Base-by-base conservation (phyloP, 1,140 invertebrate species). In the Luehdorfia chinensis region DNA sequence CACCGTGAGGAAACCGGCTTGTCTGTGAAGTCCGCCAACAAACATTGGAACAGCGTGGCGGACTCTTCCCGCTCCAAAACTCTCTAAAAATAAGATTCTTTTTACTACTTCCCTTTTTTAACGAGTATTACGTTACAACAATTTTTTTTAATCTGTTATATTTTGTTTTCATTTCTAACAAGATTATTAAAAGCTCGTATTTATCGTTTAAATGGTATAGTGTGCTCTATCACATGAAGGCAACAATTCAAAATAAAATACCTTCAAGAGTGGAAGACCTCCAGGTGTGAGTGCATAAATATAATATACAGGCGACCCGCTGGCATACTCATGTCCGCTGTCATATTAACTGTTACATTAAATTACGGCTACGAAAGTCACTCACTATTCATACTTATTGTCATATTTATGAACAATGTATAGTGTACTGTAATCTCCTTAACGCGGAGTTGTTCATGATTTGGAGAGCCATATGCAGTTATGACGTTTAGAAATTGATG, bases 311-410 rank as follows among this genome's bases (percentile, higher is more conserved):
- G 81, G 51, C 77, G 66, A 79, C 83, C 83, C 76, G 83, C 83
- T 84, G 83, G 77, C 72, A 66, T 60, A 62, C 75, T 79, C 79
- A 81, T 78, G 77, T 73, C 70, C 53, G 76, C 83, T 86, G 83
- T 86, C 83, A 86, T 80, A 86, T 86, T 84, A 86, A 84, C 79
- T 86, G 79, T 86, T 84, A 86, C 79, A 80, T 86, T 86, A 86
- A 86, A 86, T 86, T 86, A 86, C 76, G 66, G 66, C 69, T 69
- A 68, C 69, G 53, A 69, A 83, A 72, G 61, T 70, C 63, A 67
- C 71, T 71, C 64, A 75, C 57, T 59, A 68, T 59, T 64, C 59
- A 48, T 65, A 73, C 75, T 69, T 80, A 81, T 76, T 70, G 62
- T 76, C 69, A 60, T 43, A 25, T 16, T 25, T 2, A 2, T 0